A percentile compares a stretch with the other conserved stretches of the same genome.
phyloP scores from a whole-genome alignment of 1,140 invertebrate genomes.

The Caenorhabditis tropicalis region DNA sequence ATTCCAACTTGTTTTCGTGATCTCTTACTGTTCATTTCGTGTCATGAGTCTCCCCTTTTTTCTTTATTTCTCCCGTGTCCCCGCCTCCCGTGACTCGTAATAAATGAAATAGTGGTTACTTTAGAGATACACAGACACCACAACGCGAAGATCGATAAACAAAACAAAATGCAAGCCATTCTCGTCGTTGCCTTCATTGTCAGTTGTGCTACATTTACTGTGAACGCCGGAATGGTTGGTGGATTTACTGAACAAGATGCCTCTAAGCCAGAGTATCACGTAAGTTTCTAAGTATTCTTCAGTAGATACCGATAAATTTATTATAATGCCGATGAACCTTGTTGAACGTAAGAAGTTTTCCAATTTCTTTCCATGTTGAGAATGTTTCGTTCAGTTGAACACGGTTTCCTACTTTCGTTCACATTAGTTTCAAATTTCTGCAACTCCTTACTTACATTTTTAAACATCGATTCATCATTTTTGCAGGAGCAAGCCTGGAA shows the following conservation, averaged over 20 bases:
- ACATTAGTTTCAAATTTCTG: background rate
- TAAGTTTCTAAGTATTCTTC: conserved; percentile 42
- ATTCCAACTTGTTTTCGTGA: conserved; percentile 17
- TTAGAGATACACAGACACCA: background rate
- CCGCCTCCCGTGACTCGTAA: background rate
- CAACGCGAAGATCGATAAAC: conserved; percentile 5
- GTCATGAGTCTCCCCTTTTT: conserved; percentile 17
- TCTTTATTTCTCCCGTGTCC: background rate
- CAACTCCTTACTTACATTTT: background rate
- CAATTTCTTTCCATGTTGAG: too few species aligned
- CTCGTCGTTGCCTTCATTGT: conserved; percentile 7
- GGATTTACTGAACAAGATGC: conserved; percentile 49
- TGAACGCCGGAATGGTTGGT: conserved; percentile 28
- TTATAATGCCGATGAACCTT: too few species aligned
- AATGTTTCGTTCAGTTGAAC: too few species aligned
- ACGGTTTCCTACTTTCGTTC: too few species aligned
- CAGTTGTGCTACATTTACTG: background rate
- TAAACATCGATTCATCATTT: background rate
- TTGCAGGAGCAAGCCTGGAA: conserved; percentile 51
- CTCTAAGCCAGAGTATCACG: conserved; percentile 38
- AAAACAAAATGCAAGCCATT: conserved; percentile 13
- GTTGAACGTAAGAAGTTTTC: too few species aligned
- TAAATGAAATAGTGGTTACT: conserved; percentile 3
- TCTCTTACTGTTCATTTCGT: conserved; percentile 31
- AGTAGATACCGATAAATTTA: too few species aligned